phyloP scores from a whole-genome alignment of 2,888 invertebrate species.

The Ectropis crepuscularia region DNA sequence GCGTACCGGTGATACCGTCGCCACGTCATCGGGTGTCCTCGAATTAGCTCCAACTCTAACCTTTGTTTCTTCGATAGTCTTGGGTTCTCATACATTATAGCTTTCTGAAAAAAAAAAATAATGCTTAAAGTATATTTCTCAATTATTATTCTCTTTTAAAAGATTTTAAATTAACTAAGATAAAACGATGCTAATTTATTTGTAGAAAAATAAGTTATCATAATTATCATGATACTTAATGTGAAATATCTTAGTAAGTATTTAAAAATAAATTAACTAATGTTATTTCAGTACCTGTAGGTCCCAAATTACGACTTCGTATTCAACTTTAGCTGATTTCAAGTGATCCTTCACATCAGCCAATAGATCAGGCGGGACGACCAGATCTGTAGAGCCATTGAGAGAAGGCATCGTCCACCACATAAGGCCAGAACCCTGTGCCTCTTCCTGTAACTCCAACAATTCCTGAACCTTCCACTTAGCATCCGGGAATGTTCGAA shows the following conservation, averaged over 20 bases:
- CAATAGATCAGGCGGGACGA: slow-evolving; percentile 88
- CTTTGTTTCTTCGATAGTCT: slow-evolving; percentile 86
- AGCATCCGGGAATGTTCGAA: slow-evolving; percentile 73
- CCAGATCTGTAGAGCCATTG: slow-evolving; percentile 87
- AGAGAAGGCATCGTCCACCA: slow-evolving; percentile 81
- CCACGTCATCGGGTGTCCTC: slow-evolving; percentile 89
- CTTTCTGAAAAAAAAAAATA: slow-evolving; percentile 75
- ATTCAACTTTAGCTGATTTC: slow-evolving; percentile 86
- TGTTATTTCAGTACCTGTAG: slow-evolving; percentile 82
- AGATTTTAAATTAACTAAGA: no score
- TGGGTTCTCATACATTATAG: slow-evolving; percentile 88
- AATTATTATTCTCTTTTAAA: no score
- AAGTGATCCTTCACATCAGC: slow-evolving; percentile 85
- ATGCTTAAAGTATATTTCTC: background rate
- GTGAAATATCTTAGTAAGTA: no score
- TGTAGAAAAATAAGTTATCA: no score
- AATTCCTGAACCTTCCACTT: slow-evolving; percentile 77
- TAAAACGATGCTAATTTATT: no score
- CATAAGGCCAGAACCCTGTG: slow-evolving; percentile 77
- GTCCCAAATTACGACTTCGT: slow-evolving; percentile 88
- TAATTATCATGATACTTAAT: no score
- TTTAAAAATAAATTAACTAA: background rate
- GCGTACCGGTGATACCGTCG: slow-evolving; percentile 88
- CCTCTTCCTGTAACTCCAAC: slow-evolving; percentile 77
- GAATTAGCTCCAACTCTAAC: slow-evolving; percentile 81